phyloP scores from a whole-genome alignment of 2,797 vertebrate genomes.

The Fundulus diaphanus region DNA sequence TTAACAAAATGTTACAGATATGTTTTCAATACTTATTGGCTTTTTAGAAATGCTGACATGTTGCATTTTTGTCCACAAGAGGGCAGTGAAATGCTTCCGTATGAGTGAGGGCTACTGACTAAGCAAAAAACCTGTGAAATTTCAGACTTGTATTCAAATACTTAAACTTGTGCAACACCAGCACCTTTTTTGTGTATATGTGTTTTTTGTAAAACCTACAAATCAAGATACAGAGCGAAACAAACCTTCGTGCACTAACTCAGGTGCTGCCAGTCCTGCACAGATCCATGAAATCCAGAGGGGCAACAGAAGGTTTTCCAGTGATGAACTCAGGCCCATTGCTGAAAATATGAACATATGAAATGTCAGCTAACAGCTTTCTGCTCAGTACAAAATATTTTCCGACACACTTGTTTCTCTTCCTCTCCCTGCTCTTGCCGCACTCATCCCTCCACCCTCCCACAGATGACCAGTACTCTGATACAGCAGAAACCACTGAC shows the following conservation, averaged over 20 bases:
- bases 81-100: neutral
- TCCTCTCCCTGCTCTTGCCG: neutral
- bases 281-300: slow-evolving; percentile 9
- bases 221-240: neutral
- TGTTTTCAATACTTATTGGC: neutral
- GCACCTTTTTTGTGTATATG: neutral
- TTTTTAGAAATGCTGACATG: neutral
- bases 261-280: neutral
- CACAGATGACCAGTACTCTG: neutral
- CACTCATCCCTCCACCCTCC: neutral
- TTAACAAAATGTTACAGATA: neutral
- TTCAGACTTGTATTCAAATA: neutral
- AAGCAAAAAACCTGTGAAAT: neutral
- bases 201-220: neutral
- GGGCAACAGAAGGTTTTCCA: slow-evolving; percentile 2
- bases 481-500: slow-evolving; percentile 3
- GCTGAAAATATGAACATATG: slow-evolving; percentile 12
- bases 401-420: neutral
- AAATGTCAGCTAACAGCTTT: neutral
- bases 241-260: neutral
- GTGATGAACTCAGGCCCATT: slow-evolving; percentile 1
- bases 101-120: neutral
- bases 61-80: slow-evolving; percentile 18
- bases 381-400: neutral
- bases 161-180: neutral